phyloP scores from a whole-genome alignment of 2,113 vertebrate genomes.

The Deroptyus accipitrinus region DNA sequence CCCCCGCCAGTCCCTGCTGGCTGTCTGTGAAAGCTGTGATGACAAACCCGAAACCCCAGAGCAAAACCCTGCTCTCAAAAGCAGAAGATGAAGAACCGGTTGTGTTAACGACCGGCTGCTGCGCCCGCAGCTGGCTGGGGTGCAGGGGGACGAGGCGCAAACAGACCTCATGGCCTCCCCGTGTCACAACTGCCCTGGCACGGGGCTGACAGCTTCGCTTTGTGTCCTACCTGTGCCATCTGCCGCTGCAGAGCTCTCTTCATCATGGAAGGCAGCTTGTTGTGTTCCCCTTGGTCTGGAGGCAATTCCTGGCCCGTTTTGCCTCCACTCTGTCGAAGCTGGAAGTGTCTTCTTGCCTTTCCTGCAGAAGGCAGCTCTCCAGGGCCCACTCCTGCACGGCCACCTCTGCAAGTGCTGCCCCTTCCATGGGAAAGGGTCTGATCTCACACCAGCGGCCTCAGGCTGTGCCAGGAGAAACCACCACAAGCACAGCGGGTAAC shows the following conservation, averaged over 20 bases:
- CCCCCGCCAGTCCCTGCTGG: background rate
- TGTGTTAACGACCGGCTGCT: rapidly evolving
- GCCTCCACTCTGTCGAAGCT: background rate
- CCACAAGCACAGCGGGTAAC: background rate
- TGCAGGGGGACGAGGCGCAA: rapidly evolving
- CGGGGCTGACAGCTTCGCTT: background rate
- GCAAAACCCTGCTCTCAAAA: background rate
- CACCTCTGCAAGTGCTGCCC: background rate
- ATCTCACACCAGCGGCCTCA: background rate
- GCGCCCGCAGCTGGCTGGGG: rapidly evolving
- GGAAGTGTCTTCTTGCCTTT: background rate
- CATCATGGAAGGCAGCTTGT: background rate
- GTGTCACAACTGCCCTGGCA: rapidly evolving
- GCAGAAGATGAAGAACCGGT: background rate
- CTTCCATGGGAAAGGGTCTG: rapidly evolving
- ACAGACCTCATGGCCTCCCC: background rate
- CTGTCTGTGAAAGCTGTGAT: rapidly evolving
- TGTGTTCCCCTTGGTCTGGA: rapidly evolving
- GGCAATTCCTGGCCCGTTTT: rapidly evolving
- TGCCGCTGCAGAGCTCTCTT: rapidly evolving
- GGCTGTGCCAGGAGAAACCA: background rate
- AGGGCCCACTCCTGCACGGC: background rate
- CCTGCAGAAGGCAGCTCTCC: background rate
- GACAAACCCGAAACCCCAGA: background rate
- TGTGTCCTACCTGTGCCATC: rapidly evolving